A percentile compares a stretch with the other conserved stretches of the same genome.
These are phyloP conservation scores for Therioaphis trifolii DNA, from an alignment of 2,888 invertebrate genomes.

Conservation along the genomic window DNA sequence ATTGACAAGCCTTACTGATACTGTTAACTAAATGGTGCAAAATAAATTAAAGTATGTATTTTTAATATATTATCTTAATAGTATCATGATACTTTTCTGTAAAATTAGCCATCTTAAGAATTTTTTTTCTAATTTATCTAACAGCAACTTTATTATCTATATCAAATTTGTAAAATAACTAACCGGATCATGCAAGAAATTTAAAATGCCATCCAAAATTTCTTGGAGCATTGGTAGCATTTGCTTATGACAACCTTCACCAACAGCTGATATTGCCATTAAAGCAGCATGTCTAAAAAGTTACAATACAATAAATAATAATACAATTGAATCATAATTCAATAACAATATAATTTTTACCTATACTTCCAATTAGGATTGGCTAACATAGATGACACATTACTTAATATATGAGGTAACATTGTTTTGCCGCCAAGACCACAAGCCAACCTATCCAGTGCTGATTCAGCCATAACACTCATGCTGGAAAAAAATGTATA, in stretches of 20 bases:
- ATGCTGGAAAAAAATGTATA: slow-evolving; percentile 80
- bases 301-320: background rate
- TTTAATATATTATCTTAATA: too few species aligned
- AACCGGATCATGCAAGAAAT: slow-evolving; percentile 81
- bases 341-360: slow-evolving; percentile 66
- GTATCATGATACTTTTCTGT: too few species aligned
- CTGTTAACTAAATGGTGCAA: too few species aligned
- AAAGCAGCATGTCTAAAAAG: slow-evolving; percentile 88
- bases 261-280: slow-evolving; percentile 98
- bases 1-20: too few species aligned
- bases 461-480: slow-evolving; percentile 95
- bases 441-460: slow-evolving; percentile 96
- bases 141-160: too few species aligned
- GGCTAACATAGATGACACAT: slow-evolving; percentile 87
- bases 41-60: too few species aligned
- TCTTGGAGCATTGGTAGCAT: slow-evolving; percentile 97
- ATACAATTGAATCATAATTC: background rate
- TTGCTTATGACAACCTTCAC: slow-evolving; percentile 98
- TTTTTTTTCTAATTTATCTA: too few species aligned
- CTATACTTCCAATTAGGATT: slow-evolving; percentile 86
- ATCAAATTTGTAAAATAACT: too few species aligned
- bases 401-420: slow-evolving; percentile 86
- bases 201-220: slow-evolving; percentile 89
- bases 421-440: slow-evolving; percentile 94
- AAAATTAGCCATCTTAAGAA: too few species aligned